Evolutionary conservation across 37 sponge, comb jelly and placozoan species (phyloP), one percentile per base, ranked within the genome.

Genomic region (Chondrilla cf. caribensis): DNA sequence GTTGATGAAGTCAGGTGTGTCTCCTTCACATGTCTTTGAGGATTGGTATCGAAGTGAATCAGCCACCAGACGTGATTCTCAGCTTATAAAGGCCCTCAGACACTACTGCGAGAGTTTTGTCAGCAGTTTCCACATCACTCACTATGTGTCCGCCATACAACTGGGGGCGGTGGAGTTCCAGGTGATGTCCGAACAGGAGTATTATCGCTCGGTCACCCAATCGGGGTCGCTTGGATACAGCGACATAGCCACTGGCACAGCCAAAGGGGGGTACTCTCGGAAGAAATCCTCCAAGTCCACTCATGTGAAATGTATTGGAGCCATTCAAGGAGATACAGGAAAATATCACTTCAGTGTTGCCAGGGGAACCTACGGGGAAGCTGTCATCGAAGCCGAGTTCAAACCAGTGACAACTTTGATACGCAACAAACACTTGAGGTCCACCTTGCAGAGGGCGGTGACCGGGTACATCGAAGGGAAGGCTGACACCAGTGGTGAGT

Each of bases 141-240:
- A 90, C 73, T 90, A 86, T 38, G 91, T 90, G 40, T 70, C 77
- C 37, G 32, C 84, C 8, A 66, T 90, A 9, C 81, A 84, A 3
- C 75, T 90, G 22, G 91, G 91, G 17, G 91, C 91, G 38, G 35
- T 80, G 14, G 71, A 90, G 67, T 90, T 84, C 65, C 41, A 68
- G 26, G 84, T 86, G 1, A 41, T 86, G 14, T 85, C 81, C 44
- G 84, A 86, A 65, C 54, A 62, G 4, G 91, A 90, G 59, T 86
- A 51, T 38, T 58, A 22, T 15, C 36, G 37, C 19, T 19, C 22
- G 4, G 33, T 77, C 11, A 73, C 58, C 42, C 26, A 25, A 57
- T 54, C 68, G 9, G 58, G 66, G 4, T 29, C 39, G 8, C 22
- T 54, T 9, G 87, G 82, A 9, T 37, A 73, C 54, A 79, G 77